Conservation (phyloP, 2,113 vertebrate species). For the Albula glossodonta region DNA sequence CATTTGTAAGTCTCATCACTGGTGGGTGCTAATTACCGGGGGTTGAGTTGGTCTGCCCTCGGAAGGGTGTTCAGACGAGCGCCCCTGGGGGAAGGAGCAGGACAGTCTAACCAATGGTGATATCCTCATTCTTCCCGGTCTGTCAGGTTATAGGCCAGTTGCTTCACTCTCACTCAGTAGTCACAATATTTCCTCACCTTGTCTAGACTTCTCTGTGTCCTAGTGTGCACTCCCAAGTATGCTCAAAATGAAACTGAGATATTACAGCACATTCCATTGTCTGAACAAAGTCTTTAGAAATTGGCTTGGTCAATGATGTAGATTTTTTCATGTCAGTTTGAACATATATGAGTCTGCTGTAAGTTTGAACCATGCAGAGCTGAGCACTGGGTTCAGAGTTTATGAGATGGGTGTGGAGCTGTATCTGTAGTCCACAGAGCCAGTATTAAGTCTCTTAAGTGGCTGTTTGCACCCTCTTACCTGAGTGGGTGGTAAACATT, state of each 20-base stretch:
- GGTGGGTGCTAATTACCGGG: slow-evolving; percentile 5
- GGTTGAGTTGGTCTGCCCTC: background rate
- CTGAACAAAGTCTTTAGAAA: background rate
- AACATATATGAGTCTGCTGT: background rate
- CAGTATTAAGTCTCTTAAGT: slow-evolving; percentile 24
- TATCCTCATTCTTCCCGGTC: background rate
- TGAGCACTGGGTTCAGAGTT: slow-evolving; percentile 44
- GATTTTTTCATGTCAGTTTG: too few relatives aligned
- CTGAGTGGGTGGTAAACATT: slow-evolving; percentile 49
- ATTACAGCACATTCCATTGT: background rate
- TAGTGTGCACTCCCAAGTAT: background rate
- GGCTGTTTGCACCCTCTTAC: slow-evolving; percentile 40
- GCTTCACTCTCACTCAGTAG: background rate
- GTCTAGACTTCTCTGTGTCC: background rate
- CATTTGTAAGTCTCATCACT: background rate
- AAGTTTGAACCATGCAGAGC: background rate
- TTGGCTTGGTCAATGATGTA: background rate
- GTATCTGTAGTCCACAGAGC: background rate
- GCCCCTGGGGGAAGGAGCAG: background rate
- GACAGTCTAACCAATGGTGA: background rate
- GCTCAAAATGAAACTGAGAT: background rate
- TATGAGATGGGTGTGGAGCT: slow-evolving; percentile 43
- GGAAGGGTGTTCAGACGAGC: background rate
- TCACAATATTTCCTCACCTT: too few relatives aligned
- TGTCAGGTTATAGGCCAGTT: background rate